phyloP scores from a whole-genome alignment of 2,113 vertebrate genomes.

The Amblyopsis rosae region DNA sequence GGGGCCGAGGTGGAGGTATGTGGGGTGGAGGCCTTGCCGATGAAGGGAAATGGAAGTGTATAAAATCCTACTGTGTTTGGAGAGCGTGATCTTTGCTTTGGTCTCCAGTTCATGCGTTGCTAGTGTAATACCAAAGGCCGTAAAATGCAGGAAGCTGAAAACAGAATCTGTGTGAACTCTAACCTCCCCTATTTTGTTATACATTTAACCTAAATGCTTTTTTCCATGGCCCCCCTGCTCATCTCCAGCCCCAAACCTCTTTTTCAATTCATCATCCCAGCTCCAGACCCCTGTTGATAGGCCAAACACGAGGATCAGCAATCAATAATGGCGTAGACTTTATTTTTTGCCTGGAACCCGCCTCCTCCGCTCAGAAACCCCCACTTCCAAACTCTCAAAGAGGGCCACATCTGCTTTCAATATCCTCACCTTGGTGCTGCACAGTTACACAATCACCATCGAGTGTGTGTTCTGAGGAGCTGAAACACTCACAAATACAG shows the following conservation, averaged over 20 bases:
- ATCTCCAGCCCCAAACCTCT: slow-evolving; percentile 10
- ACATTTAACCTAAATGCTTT: slow-evolving; percentile 6
- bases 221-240: slow-evolving; percentile 9
- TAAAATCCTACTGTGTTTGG: slow-evolving; percentile 8
- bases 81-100: not conserved
- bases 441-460: slow-evolving; percentile 71
- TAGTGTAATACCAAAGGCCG: slow-evolving; percentile 20
- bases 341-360: slow-evolving; percentile 52
- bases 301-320: slow-evolving; percentile 74
- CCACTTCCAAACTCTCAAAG: slow-evolving; percentile 28
- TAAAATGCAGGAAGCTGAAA: slow-evolving; percentile 21
- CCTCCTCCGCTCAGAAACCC: slow-evolving; percentile 12
- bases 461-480: slow-evolving; percentile 58
- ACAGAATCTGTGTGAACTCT: slow-evolving; percentile 9
- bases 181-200: slow-evolving; percentile 16
- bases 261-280: slow-evolving; percentile 58
- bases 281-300: slow-evolving; percentile 67
- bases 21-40: not conserved
- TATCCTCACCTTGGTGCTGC: slow-evolving; percentile 71
- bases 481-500: slow-evolving; percentile 60
- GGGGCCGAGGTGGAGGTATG: not conserved
- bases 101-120: slow-evolving; percentile 6
- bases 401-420: slow-evolving; percentile 84
- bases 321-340: slow-evolving; percentile 74
- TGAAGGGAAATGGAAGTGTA: not conserved